phyloP scores from a whole-genome alignment of 2,113 vertebrate species.

The Zosterops hypoxanthus region DNA sequence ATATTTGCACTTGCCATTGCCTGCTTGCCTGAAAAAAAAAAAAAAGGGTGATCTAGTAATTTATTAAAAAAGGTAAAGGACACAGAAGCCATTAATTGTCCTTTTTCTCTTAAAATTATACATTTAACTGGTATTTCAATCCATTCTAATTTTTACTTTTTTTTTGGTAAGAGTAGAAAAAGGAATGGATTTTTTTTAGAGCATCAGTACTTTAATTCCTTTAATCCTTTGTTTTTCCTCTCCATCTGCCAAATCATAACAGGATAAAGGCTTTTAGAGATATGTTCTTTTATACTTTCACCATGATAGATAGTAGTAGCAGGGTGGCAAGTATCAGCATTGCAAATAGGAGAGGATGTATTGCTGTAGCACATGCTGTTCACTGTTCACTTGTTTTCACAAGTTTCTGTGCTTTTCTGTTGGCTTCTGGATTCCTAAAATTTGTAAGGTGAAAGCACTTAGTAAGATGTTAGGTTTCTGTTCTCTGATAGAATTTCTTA shows the following conservation, averaged over 20 bases:
- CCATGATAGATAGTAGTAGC: not conserved
- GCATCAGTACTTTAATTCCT: not conserved
- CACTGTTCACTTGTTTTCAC: not conserved
- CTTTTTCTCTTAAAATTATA: not conserved
- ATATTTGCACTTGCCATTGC: not conserved
- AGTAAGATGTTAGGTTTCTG: not conserved
- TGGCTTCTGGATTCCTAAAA: not conserved
- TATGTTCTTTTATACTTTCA: not conserved
- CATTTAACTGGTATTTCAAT: not conserved
- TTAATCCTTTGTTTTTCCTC: slow-evolving; percentile 19
- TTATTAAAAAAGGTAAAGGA: not conserved
- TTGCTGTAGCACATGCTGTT: not conserved
- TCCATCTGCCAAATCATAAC: not conserved
- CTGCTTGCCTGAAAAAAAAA: not conserved
- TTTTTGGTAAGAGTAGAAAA: not conserved
- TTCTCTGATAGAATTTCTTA: not conserved
- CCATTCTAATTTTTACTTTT: not conserved
- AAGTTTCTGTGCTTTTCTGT: not conserved
- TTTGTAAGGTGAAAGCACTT: not conserved
- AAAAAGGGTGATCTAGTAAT: not conserved
- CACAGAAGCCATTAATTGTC: not conserved
- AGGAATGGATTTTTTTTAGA: not conserved
- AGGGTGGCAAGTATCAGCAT: not conserved
- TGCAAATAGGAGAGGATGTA: not conserved
- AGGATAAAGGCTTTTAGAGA: slow-evolving; percentile 1